Conservation (phyloP, 2,888 invertebrate species). For the Dichetophora obliterata region DNA sequence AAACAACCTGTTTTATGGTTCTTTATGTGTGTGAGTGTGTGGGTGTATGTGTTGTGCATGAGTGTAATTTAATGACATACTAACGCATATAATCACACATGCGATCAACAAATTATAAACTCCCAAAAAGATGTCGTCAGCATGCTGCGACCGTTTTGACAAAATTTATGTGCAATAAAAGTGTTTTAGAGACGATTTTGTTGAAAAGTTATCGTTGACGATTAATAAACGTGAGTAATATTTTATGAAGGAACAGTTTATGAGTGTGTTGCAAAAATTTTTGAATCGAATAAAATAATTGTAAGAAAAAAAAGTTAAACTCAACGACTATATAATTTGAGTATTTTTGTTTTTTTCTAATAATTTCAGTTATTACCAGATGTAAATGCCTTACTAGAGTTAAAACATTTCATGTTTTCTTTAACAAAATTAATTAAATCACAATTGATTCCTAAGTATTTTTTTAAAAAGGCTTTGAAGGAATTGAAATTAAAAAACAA, state of each 20-base stretch:
- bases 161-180: slow-evolving; percentile 18
- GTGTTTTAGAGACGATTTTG: background rate
- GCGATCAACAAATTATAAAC: slow-evolving; percentile 22
- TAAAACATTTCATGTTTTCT: no score
- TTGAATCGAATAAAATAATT: no score
- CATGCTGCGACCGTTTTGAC: background rate
- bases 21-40: background rate
- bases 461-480: background rate
- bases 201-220: background rate
- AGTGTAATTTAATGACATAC: background rate
- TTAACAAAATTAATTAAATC: no score
- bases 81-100: slow-evolving; percentile 12
- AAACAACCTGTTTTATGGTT: background rate
- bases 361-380: no score
- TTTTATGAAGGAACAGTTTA: background rate
- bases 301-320: no score
- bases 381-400: no score
- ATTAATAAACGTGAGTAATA: background rate
- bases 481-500: background rate
- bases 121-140: slow-evolving; percentile 10
- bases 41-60: background rate
- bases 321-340: no score
- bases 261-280: background rate
- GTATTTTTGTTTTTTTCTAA: no score
- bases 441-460: no score